Percentiles rank a stretch among this genome's conserved stretches.
Evolutionary conservation across 2,888 invertebrate genomes (phyloP).

Genomic region (Griposia aprilina): DNA sequence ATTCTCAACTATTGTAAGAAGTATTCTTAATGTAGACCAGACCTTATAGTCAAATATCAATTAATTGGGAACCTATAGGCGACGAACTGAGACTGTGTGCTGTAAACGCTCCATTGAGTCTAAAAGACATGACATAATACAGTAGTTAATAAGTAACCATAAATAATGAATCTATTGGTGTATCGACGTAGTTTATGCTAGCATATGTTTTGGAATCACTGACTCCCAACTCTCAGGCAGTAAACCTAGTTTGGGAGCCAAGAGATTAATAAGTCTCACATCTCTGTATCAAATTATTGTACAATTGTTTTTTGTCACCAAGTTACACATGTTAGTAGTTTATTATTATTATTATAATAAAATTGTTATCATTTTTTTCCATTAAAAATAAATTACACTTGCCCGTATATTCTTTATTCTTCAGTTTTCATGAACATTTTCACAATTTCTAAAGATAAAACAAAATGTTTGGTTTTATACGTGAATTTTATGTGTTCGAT

Average conservation of each 20-base stretch:
- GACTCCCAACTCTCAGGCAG: no score
- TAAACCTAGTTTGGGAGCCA: no score
- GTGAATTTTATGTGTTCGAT: conserved; percentile 63
- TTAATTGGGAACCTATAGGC: neutral
- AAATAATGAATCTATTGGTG: no score
- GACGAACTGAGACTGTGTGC: neutral
- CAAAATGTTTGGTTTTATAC: conserved; percentile 61
- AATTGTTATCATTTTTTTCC: neutral
- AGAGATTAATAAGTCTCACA: no score
- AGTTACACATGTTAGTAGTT: no score
- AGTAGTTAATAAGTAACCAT: no score
- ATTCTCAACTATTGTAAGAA: conserved; percentile 22
- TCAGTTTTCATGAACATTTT: conserved; percentile 37
- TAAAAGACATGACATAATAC: neutral
- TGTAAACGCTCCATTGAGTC: neutral
- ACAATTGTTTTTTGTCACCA: no score
- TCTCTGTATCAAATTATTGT: no score
- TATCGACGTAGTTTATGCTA: no score
- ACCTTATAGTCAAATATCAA: neutral
- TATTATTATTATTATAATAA: no score
- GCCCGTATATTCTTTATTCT: conserved; percentile 10
- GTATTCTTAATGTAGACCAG: neutral
- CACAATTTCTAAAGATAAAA: conserved; percentile 48
- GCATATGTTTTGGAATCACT: no score
- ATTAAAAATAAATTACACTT: neutral